Percentiles rank a stretch among this genome's conserved stretches.
Conservation (phyloP, 2,797 vertebrate genomes). For the Carduelis carduelis region DNA sequence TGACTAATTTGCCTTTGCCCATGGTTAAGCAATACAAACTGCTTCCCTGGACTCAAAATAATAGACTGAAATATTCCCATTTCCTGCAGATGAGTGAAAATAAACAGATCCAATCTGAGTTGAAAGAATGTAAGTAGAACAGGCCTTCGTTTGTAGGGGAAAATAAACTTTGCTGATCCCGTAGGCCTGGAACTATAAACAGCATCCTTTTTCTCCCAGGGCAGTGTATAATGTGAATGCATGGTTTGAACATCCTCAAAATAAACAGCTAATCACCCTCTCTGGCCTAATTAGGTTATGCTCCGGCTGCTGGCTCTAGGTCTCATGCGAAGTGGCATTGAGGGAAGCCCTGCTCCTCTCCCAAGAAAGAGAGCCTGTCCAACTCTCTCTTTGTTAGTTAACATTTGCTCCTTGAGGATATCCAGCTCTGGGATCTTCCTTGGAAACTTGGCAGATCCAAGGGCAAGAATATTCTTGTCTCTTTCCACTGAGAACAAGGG, state of each 20-base stretch:
- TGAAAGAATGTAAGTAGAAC: constrained; percentile 35
- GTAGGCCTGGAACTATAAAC: constrained; percentile 35
- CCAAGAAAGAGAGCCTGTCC: neutral
- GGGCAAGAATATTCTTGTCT: neutral
- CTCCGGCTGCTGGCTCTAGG: constrained; percentile 22
- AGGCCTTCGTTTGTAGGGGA: constrained; percentile 22
- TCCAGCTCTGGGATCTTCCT: neutral
- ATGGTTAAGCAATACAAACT: constrained; percentile 28
- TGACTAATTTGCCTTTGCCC: constrained; percentile 29
- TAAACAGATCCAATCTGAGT: constrained; percentile 40
- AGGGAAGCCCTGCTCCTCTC: neutral
- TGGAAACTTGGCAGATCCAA: neutral
- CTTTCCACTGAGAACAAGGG: neutral
- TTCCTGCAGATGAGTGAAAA: constrained; percentile 63
- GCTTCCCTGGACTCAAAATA: neutral
- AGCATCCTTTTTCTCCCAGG: constrained; percentile 30
- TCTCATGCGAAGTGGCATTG: rapidly evolving
- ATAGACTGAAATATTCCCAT: constrained; percentile 14
- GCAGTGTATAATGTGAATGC: constrained; percentile 5
- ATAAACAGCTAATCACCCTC: constrained; percentile 60
- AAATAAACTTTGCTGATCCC: constrained; percentile 54
- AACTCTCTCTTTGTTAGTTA: neutral
- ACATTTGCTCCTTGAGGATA: neutral
- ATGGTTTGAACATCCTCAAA: constrained; percentile 45
- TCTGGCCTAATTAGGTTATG: constrained; percentile 52